Base-by-base conservation (phyloP, 2,888 invertebrate genomes). In the Aspidiotus rigidus region DNA sequence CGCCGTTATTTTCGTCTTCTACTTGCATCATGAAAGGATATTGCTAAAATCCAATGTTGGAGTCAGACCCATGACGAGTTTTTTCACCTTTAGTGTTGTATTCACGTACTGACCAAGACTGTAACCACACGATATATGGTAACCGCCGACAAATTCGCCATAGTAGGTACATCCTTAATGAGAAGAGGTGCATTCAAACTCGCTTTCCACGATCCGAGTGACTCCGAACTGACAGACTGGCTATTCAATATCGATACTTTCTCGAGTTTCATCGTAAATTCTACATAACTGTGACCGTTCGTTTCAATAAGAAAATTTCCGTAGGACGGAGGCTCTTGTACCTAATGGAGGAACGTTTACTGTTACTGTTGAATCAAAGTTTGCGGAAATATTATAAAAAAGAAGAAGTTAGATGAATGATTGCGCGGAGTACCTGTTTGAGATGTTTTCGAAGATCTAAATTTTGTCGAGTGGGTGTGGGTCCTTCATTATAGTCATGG, bases 51-150 rank as follows among this genome's bases (percentile, higher is more conserved):
- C 49, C 49, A n/a, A 11, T 49, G 49, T n/a, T 6, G 2, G 11
- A n/a, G 49, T n/a, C 49, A 49, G 49, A 49, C 10, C n/a, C 49
- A 49, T 6, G 11, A 11, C 3, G 11, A 49, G 10, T 49, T 49
- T 11, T 49, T 49, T 49, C 49, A 49, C n/a, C 6, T 49, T 49
- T 49, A 13, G 49, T 49, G 49, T 49, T 49, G n/a, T 57, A 57
- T 49, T 28, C n/a, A 55, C 56, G 28, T 28, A 28, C 28, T 28
- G 28, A 92, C 92, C 81, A 88, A 83, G 40, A 92, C 87, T 0
- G 93, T 91, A 62, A 89, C 89, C 66, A 95, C 85, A 73, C 91
- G 83, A 79, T 93, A 94, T n/a, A 89, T 89, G 42, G 88, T 85
- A 74, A 88, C 86, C 6, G 91, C 90, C 0, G 87, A 87, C 74